Base-by-base conservation (phyloP, 2,113 vertebrate species). In the Gadus macrocephalus region DNA sequence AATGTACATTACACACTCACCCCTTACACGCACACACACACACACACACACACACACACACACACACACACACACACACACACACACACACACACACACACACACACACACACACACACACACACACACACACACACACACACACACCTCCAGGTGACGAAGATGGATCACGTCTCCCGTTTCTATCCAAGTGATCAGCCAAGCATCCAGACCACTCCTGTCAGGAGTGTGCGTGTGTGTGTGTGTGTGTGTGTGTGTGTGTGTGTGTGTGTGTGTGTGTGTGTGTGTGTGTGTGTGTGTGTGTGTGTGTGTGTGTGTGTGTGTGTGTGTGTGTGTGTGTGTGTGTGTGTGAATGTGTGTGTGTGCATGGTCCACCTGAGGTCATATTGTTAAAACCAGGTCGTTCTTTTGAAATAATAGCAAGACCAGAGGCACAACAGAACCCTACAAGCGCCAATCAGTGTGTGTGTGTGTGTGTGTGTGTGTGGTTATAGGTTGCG, bases 371-470 rank as follows among this genome's bases (percentile, higher is more conserved):
- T 67, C 65, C 53, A 82, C 86, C 81, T 79, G 74, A 71, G 84
- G 86, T 86, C 80, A 79, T 74, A 55, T 69, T 66, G 74, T 62
- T 83, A 64, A 82, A 89, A 83, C 68, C 81, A 84, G 88, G 85
- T 84, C 86, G 87, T 81, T 65, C 35, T 69, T 66, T 75, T 38
- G 20, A 62, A 75, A 70, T 8, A 15, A n/a, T 35, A 17, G 16
- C 12, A 55, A 14, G 63, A 38, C 42, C 7, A 2, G 78, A 74
- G 80, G 74, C 78, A 86, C 31, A 88, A 81, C 78, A 78, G 75
- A 42, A 64, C 66, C 70, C 78, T 67, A 66, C 20, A 69, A 76
- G 81, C 79, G 69, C 12, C 8, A 0, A 16, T 64, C 28, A 28
- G 49, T 28, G 53, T 84, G 2, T 55, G 53, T 55, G 31, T 59